Evolutionary conservation across 2,797 vertebrate species (phyloP), one percentile per base, ranked within the genome.

Genomic region (Tiaroga cobitis): DNA sequence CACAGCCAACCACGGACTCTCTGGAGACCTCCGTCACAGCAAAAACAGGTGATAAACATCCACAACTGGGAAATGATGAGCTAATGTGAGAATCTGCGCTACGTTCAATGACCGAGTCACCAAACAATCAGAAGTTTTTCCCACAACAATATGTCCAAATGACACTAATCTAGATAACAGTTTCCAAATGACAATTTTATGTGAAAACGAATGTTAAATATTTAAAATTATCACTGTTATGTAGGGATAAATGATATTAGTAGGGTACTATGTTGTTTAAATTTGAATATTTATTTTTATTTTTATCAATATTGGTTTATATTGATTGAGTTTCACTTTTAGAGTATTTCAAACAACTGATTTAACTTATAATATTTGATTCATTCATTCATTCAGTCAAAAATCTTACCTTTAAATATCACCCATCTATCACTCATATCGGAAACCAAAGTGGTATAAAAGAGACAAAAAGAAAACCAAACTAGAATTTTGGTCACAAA

Each of bases 21-120:
- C 37, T 41, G 16, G 37, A 29, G 56, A 37, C 21, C 21, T 37
- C 21, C 3, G 2, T 32, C 19, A 56, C 37, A 41, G 54, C 24
- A 61, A 78, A 32, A 78, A 10, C 74, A 59, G 54, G 54, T 59
- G 21, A 77, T 16, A 77, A 79, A 43, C 39, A 46, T 46, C 3
- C 39, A 21, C 18, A 65, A 15, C 18, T 46, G 39, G 5, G 26
- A 78, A 78, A 6, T 61, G 0, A 61, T 41, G 34, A 78, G 8
- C 54, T 18, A 77, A 77, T 19, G 75, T 29, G 75, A 18, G 54
- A 41, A 56, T 9, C 54, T 59, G 54, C 34, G 19, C 15, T 41
- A 39, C 0, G 10, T 56, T 37, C 13, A 59, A 59, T 4, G 56
- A 2, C 56, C 21, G 7, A 56, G 4, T 24, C 56, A 13, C 2